These are phyloP conservation scores for Microctenopoma steveboyesi DNA, from an alignment of 2,797 vertebrate genomes.

Conservation along the genomic window DNA sequence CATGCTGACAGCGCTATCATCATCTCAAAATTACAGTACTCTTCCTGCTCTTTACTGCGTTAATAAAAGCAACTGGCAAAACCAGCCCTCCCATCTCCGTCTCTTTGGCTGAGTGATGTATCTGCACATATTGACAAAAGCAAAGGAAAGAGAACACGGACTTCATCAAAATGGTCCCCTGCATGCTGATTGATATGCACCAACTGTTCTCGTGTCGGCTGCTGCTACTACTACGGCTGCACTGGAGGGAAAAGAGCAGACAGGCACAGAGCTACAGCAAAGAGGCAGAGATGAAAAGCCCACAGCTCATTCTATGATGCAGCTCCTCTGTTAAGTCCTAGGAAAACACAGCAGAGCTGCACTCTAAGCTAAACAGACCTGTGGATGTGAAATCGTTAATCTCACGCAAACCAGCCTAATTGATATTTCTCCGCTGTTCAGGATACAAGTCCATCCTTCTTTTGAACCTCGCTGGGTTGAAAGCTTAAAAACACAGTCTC, in stretches of 20 bases:
- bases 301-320: constrained; percentile 67
- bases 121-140: constrained; percentile 23
- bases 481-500: constrained; percentile 43
- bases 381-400: constrained; percentile 46
- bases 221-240: constrained; percentile 50
- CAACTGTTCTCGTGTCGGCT: constrained; percentile 64
- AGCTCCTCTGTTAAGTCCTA: constrained; percentile 51
- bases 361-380: constrained; percentile 55
- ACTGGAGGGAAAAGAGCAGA: constrained; percentile 27
- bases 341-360: constrained; percentile 64
- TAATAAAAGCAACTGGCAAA: constrained; percentile 38
- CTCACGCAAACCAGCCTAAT: constrained; percentile 54
- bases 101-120: constrained; percentile 26
- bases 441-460: constrained; percentile 19
- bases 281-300: constrained; percentile 67
- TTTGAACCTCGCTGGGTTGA: constrained; percentile 21
- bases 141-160: constrained; percentile 38
- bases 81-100: constrained; percentile 11
- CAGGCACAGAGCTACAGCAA: constrained; percentile 45
- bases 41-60: constrained; percentile 38
- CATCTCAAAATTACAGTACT: constrained; percentile 59
- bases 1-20: constrained; percentile 66
- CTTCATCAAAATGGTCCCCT: constrained; percentile 51
- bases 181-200: constrained; percentile 76
- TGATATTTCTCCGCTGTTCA: constrained; percentile 28